Percentiles rank a stretch among this genome's conserved stretches.
phyloP scores from a whole-genome alignment of 2,113 vertebrate species.

The Haemorhous mexicanus region DNA sequence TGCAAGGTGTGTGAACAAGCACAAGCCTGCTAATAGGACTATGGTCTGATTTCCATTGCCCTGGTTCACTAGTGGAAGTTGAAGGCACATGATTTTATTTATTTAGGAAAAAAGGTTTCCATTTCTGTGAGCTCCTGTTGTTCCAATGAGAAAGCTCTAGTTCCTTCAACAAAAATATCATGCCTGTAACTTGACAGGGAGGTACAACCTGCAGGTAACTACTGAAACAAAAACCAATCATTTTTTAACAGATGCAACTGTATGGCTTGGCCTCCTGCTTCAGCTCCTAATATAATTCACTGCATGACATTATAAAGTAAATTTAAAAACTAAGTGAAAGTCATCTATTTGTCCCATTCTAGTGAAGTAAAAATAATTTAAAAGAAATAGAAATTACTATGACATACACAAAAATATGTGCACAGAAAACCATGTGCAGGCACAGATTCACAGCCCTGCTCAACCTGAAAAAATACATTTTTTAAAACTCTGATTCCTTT shows the following conservation, averaged over 20 bases:
- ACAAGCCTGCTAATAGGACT: not conserved
- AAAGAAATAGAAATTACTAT: not conserved
- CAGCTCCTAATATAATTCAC: not conserved
- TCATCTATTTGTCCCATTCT: not conserved
- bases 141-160: not conserved
- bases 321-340: not conserved
- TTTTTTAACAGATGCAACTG: not conserved
- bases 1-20: not conserved
- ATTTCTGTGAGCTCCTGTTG: not conserved
- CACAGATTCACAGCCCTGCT: not conserved
- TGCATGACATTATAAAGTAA: not conserved
- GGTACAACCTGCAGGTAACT: not conserved
- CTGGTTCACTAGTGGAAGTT: not conserved
- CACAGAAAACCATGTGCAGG: not conserved
- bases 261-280: not conserved
- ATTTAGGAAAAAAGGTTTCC: not conserved
- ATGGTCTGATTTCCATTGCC: not conserved
- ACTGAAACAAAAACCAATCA: not conserved
- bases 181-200: not conserved
- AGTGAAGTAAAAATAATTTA: not conserved
- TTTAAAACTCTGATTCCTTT: not conserved
- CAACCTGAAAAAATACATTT: not conserved
- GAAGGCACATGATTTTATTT: not conserved
- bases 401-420: not conserved
- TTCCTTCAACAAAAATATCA: not conserved